Percentiles rank a stretch among this genome's conserved stretches.
phyloP scores from a whole-genome alignment of 2,113 vertebrate genomes.

The Oryzias woworae region DNA sequence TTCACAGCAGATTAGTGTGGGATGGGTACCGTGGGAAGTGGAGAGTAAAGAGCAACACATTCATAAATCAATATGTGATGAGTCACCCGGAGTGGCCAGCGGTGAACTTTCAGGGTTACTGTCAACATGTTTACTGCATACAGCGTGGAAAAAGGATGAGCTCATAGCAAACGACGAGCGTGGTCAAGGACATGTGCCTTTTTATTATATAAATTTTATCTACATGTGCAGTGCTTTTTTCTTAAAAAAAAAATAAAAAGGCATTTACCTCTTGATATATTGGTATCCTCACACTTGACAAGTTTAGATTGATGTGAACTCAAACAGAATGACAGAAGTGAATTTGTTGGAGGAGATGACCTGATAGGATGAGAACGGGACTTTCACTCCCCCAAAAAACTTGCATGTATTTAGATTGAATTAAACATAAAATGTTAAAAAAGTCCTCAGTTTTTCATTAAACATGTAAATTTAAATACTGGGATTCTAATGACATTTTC shows the following conservation, averaged over 20 bases:
- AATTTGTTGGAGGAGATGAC: background rate
- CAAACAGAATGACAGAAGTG: background rate
- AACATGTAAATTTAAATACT: too few relatives aligned
- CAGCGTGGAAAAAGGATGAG: background rate
- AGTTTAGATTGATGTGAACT: background rate
- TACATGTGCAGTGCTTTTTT: background rate
- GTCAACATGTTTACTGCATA: constrained; percentile 46
- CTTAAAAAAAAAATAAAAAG: background rate
- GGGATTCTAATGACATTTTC: too few relatives aligned
- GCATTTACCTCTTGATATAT: background rate
- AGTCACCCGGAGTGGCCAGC: constrained; percentile 24
- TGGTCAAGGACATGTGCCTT: background rate
- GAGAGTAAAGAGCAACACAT: constrained; percentile 13
- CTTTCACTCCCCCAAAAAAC: too few relatives aligned
- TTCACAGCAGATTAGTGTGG: constrained; percentile 24
- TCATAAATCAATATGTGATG: constrained; percentile 53
- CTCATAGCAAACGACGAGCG: background rate
- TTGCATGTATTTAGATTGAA: too few relatives aligned
- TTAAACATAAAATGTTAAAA: too few relatives aligned
- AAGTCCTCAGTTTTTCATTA: too few relatives aligned
- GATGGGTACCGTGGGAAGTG: constrained; percentile 56
- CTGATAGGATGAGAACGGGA: background rate
- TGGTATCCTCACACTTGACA: background rate
- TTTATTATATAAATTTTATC: background rate
- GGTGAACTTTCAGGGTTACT: constrained; percentile 26